Percentiles rank a stretch among this genome's conserved stretches.
phyloP scores from a whole-genome alignment of 2,113 vertebrate genomes.

The Tragelaphus strepsiceros region DNA sequence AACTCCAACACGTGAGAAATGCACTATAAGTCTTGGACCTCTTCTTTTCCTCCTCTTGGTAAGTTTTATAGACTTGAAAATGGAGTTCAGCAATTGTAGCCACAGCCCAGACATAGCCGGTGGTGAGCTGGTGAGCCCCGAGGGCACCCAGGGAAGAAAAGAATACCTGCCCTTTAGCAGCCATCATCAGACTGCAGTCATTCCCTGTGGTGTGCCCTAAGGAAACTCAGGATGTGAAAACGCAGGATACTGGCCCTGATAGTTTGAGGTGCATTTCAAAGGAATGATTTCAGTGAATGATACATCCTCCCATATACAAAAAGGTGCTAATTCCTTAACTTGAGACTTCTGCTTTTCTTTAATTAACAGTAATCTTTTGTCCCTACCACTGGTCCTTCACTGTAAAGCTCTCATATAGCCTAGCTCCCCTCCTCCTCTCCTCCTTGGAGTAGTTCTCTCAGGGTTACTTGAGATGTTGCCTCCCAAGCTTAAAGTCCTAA shows the following conservation, averaged over 20 bases:
- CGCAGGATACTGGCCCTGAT: neutral
- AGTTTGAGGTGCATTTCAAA: neutral
- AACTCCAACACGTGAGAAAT: neutral
- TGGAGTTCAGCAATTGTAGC: neutral
- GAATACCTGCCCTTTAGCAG: neutral
- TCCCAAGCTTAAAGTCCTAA: neutral
- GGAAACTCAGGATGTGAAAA: neutral
- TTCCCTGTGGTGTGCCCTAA: neutral
- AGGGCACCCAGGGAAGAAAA: neutral
- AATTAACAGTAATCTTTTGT: neutral
- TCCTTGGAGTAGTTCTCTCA: neutral
- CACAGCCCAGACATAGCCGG: neutral
- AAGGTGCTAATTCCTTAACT: neutral
- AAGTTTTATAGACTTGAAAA: neutral
- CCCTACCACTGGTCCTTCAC: neutral
- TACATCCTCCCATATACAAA: neutral
- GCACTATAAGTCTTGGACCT: neutral
- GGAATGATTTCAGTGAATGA: neutral
- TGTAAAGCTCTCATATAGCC: neutral
- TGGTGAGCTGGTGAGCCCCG: neutral
- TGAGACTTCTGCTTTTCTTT: neutral
- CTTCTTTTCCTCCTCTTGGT: neutral
- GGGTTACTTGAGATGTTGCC: neutral
- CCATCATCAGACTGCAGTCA: neutral
- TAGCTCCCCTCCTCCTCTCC: neutral